Evolutionary conservation across 2,888 invertebrate species (phyloP), one percentile per base, ranked within the genome.

Genomic region (Sphaerophoria taeniata): DNA sequence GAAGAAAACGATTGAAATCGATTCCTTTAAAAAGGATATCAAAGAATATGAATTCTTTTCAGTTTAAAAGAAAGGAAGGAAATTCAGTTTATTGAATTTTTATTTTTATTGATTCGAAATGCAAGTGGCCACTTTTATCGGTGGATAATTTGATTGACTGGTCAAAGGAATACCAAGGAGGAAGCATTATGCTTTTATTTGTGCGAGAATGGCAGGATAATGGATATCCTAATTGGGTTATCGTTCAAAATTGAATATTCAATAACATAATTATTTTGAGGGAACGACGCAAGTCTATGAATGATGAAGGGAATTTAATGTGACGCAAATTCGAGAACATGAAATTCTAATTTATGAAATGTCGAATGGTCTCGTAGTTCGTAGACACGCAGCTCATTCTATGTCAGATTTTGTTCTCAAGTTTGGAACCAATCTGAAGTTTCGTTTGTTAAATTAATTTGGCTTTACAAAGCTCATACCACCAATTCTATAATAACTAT

Each of bases 81-180:
- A 80, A 76, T 61, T 76, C 73, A 85, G 76, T 84, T 69, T 61
- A 55, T 47, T 63, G 74, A 70, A 24, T 45, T 55, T 47, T 72
- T 58, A 49, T 4, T 16, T 16, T 6, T 5, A 14, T 14, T 73
- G n/a, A 77, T 70, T 75, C 67, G 72, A 67, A 67, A 76, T 79
- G 80, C 81, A 81, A 81, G 71, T 79, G 81, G 78, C 87, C 79
- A 83, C 24, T 24, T 78, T 80, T 84, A 79, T 84, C 73, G 83
- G 65, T 56, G 70, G 78, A 87, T 88, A 87, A 88, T 88, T 87
- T 88, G 88, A 88, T 88, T 88, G 88, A 88, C 87, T 88, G 87
- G 87, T 88, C 88, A 88, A 88, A 88, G 83, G 87, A 78, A 87
- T 76, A 71, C 65, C 6, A 34, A 69, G 11, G 33, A 16, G 36